phyloP scores from a whole-genome alignment of 2,797 vertebrate species.

The Phylloscopus collybita region DNA sequence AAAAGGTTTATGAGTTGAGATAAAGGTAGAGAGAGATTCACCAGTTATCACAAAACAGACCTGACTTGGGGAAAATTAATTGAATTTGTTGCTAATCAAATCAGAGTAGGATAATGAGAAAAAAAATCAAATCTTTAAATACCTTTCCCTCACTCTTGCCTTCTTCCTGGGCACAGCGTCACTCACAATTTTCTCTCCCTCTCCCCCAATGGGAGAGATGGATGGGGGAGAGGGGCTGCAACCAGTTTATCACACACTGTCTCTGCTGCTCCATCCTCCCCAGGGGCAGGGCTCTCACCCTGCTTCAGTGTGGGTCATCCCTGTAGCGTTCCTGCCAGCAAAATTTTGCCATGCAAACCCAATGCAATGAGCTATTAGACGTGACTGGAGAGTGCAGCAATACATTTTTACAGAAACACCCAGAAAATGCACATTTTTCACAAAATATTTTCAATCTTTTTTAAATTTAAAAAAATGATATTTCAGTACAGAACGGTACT shows the following conservation, averaged over 20 bases:
- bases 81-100: background rate
- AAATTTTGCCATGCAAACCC: background rate
- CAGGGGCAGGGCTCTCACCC: background rate
- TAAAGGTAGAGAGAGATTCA: background rate
- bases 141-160: background rate
- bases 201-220: too few species aligned
- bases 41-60: background rate
- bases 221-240: too few species aligned
- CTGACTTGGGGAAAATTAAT: background rate
- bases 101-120: background rate
- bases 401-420: background rate
- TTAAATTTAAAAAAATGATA: background rate
- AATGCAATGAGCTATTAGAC: background rate
- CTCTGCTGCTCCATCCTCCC: background rate
- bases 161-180: background rate
- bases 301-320: background rate
- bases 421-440: background rate
- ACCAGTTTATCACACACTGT: background rate
- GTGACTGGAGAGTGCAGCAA: background rate
- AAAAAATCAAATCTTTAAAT: background rate
- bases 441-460: background rate
- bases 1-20: background rate
- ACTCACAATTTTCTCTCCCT: background rate
- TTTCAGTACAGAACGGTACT: background rate
- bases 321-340: background rate